Base-by-base conservation (phyloP, 2,888 invertebrate species). In the Pachymerium ferrugineum region DNA sequence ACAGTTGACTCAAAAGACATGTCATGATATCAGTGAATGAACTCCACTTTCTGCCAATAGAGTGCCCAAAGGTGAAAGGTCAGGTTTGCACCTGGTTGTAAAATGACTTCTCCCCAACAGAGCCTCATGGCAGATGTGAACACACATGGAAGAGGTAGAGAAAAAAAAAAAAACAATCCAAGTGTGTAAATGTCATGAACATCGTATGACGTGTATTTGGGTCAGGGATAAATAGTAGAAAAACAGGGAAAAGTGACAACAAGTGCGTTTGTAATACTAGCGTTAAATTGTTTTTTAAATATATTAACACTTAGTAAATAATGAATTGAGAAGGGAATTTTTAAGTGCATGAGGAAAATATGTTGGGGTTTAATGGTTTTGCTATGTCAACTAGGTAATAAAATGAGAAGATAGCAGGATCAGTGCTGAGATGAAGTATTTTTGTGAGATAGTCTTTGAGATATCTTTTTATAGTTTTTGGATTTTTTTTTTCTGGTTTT, bases 141-240 rank as follows among this genome's bases (percentile, higher is more conserved):
- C 10, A 54, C 19, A 54, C 6, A 4, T 5, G 22, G 22, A 54
- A 54, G 22, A 54, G 16, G 16, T 12, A 8, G 14, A 38, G 16
- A 16, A 38, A 54, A 54, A 54, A 54, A 8, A 54, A 54, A 54
- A 54, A 54, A 1, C 47, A 54, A 54, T 54, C 10, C 47, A 54
- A 19, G 47, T 54, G 47, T 54, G 47, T 54, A 54, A 54, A 54
- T 54, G 47, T 54, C 47, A 54, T 54, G 47, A 54, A 54, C 47
- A 54, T 54, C 4, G 47, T 19, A 54, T n/a, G n/a, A n/a, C n/a
- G n/a, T n/a, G n/a, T 12, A 54, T 54, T 1, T 54, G 22, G 47
- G 47, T 54, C 47, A 54, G 47, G 47, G 47, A 54, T 54, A 22
- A 54, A 54, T 19, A 10, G 19, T 0, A 54, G 19, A 22, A 54